phyloP scores from a whole-genome alignment of 2,797 vertebrate species.

The Sebastes jordani region DNA sequence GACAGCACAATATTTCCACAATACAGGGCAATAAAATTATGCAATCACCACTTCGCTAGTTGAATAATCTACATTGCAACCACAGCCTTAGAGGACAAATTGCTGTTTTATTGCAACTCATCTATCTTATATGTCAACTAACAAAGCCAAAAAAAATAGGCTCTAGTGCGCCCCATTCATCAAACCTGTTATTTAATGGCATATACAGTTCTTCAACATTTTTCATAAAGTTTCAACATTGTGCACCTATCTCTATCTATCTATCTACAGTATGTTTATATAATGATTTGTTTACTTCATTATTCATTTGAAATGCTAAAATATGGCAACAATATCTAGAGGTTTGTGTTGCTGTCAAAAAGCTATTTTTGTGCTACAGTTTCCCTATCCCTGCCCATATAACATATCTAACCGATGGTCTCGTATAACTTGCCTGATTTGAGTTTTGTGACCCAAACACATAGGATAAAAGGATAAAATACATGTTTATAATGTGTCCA shows the following conservation, averaged over 20 bases:
- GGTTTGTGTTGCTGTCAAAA: background rate
- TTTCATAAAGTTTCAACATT: conserved; percentile 10
- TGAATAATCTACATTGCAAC: conserved; percentile 48
- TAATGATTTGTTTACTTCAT: background rate
- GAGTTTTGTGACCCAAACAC: background rate
- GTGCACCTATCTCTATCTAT: conserved; percentile 8
- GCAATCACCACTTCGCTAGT: conserved; percentile 41
- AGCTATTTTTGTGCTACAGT: background rate
- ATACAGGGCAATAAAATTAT: conserved; percentile 65
- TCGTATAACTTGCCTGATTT: background rate
- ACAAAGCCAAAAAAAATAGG: conserved; percentile 16
- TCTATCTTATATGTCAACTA: conserved; percentile 36
- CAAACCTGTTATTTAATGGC: conserved; percentile 32
- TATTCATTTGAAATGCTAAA: background rate
- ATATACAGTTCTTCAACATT: background rate
- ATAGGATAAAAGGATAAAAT: background rate
- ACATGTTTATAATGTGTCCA: background rate
- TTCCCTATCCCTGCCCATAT: background rate
- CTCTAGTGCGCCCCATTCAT: conserved; percentile 12
- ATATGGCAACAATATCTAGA: background rate
- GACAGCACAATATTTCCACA: conserved; percentile 48
- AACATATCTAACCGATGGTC: background rate
- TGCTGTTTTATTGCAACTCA: conserved; percentile 50
- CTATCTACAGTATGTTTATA: background rate
- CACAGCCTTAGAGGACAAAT: conserved; percentile 55